Base-by-base conservation (phyloP, 2,888 invertebrate species). In the Ormyrus thymus region DNA sequence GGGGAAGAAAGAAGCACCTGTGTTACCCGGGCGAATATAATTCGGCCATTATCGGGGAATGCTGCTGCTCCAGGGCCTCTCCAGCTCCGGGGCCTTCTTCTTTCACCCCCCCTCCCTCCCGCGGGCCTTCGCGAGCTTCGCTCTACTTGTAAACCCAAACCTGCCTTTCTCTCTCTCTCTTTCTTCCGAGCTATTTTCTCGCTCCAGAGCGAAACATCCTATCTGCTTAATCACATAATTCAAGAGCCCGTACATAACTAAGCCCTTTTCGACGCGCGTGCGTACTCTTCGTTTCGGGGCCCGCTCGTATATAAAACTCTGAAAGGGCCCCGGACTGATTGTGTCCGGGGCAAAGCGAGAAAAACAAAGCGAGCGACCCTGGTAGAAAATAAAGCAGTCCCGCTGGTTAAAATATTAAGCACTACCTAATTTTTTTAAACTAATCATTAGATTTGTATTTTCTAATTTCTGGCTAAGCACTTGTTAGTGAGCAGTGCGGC, bases 41-140 rank as follows among this genome's bases (percentile, higher is more conserved):
- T 86, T 88, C 86, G 84, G 85, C 87, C 87, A 89, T 89, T 89
- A 89, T 86, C 86, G 86, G 85, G 85, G 89, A 89, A 89, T 89
- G 89, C 86, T 88, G 88, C 88, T 87, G 87, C 87, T 86, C 85
- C 86, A 84, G 84, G 83, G 71, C 61, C 76, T 69, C 81, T 83
- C 81, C 80, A 83, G 86, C 86, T 85, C 84, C 86, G 84, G 84
- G 83, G 76, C 72, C 68, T 58, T 66, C 46, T 62, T 74, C 69
- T 72, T 53, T 65, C 48, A 13, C 53, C 15, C 61, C 15, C 29
- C 48, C 7, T 9, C 9, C 13, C 13, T 7, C 58, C 46, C 59
- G 58, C 70, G n/a, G 61, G 62, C 50, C 15, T 13, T 83, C 83
- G 82, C 82, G 83, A 83, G 75, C 79, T 81, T 81, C 80, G 53